Evolutionary conservation across 1,140 invertebrate species (phyloP).

Genomic region (Ericerus pela): DNA sequence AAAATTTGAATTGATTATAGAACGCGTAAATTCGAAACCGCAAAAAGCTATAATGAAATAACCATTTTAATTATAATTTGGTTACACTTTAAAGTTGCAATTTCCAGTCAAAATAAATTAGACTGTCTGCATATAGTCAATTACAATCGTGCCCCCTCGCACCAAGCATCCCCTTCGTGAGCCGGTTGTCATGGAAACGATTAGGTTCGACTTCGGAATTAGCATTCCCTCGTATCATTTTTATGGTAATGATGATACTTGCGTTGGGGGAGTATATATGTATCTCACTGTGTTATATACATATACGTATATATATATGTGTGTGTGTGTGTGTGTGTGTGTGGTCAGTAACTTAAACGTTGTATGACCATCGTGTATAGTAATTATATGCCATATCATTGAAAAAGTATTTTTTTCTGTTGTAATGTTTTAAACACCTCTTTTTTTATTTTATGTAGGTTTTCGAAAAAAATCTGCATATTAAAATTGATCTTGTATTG

Average conservation of each 20-base stretch:
- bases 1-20: not conserved
- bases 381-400: too few species aligned
- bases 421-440: too few species aligned
- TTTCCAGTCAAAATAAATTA: constrained; percentile 5
- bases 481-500: too few species aligned
- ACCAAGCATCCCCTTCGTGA: too few species aligned
- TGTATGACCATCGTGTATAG: constrained; percentile 8
- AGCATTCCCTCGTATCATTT: constrained; percentile 6
- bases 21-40: not conserved
- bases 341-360: constrained; percentile 6
- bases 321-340: too few species aligned
- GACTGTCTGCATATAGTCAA: constrained; percentile 3
- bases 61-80: constrained; percentile 6
- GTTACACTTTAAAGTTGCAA: constrained; percentile 5
- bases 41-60: constrained; percentile 5
- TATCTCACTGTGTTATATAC: too few species aligned
- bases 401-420: too few species aligned
- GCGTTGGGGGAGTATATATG: not conserved
- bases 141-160: not conserved
- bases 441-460: too few species aligned
- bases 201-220: not conserved
- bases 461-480: too few species aligned
- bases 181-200: constrained; percentile 9
- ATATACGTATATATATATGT: too few species aligned
- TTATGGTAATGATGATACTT: constrained; percentile 3